Conservation (phyloP, 2,113 vertebrate genomes). For the Chaetura pelagica region DNA sequence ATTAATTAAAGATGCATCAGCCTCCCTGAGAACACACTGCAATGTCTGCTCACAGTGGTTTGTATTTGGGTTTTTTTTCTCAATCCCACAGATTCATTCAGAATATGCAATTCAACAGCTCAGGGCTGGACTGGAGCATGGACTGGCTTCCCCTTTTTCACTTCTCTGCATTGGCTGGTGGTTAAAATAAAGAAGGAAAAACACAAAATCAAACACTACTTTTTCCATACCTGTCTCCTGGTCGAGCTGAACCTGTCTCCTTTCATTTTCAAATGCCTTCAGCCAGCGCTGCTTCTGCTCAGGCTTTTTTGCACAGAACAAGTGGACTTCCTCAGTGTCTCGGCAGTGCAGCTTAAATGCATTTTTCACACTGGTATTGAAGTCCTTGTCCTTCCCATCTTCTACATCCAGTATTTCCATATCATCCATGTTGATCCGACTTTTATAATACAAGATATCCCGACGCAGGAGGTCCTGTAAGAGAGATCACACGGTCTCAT, state of each 20-base stretch:
- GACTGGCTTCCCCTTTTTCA: neutral
- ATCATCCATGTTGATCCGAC: conserved; percentile 88
- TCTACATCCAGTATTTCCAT: conserved; percentile 91
- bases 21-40: neutral
- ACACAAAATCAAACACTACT: too few relatives aligned
- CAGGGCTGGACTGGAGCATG: neutral
- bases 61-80: neutral
- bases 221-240: conserved; percentile 85
- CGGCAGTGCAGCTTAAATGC: conserved; percentile 84
- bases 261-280: conserved; percentile 89
- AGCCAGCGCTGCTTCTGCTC: conserved; percentile 95
- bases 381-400: conserved; percentile 92
- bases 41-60: neutral
- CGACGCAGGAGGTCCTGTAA: conserved; percentile 90
- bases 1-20: neutral
- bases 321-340: conserved; percentile 80
- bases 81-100: neutral
- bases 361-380: conserved; percentile 90
- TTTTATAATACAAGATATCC: conserved; percentile 95
- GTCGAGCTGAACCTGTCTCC: conserved; percentile 90
- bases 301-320: conserved; percentile 92
- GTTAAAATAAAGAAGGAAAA: neutral
- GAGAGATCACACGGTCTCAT: neutral
- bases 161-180: too few relatives aligned
- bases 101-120: neutral